Base-by-base conservation (phyloP, 2,888 invertebrate genomes). In the Hermaeophaga mercurialis region DNA sequence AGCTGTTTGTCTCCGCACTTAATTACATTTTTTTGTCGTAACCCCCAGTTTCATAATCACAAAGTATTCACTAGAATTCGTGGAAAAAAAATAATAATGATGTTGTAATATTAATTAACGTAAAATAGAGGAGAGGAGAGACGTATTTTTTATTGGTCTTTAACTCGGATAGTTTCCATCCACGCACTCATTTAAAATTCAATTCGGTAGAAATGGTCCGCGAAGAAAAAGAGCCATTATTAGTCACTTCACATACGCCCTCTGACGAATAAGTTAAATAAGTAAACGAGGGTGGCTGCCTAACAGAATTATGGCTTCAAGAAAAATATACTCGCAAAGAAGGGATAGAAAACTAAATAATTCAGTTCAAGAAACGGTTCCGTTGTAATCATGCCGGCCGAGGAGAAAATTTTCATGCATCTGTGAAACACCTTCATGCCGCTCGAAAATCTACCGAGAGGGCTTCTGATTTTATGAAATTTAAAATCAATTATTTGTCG, bases 241-340 rank as follows among this genome's bases (percentile, higher is more conserved):
- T 52, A 52, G 52, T 52, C 52, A 44, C 26, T 43, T 43, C 52
- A 52, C 52, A 52, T 52, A 34, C 52, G 43, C 52, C 34, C 28
- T 26, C 15, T 43, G 44, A 52, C 43, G 52, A 22, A 52, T 43
- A 52, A 19, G 33, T 52, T 52, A 34, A 52, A 52, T 52, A 52
- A 52, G 52, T 52, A 52, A 52, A 43, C 52, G 31, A 11, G 39
- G 52, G 34, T 34, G 33, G 52, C 33, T 17, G 43, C 34, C 52
- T 52, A 52, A 52, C 52, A 24, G 34, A 44, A 52, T 52, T 52
- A 52, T 44, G 52, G 43, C 43, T 44, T 33, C 1, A 33, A 34
- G 43, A 52, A 31, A 52, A 43, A 43, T 52, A 43, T 43, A 43
- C 19, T 9, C 52, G 9, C 52, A 17, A 31, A 52, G 43, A 52